A percentile compares a stretch with the other conserved stretches of the same genome.
Evolutionary conservation across 2,113 vertebrate genomes (phyloP).

Genomic region (Plotosus lineatus): DNA sequence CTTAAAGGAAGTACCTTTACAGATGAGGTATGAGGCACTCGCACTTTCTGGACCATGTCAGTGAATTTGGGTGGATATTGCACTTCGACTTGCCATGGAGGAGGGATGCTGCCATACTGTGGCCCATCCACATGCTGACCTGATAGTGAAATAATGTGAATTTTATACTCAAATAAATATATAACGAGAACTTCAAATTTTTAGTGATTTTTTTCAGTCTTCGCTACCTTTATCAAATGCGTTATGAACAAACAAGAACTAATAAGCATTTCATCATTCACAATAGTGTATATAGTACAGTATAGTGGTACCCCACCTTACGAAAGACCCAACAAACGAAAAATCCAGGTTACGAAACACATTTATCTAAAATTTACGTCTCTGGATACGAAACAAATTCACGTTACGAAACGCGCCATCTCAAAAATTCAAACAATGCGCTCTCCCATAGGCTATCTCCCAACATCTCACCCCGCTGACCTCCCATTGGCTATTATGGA

Average conservation of each 20-base stretch:
- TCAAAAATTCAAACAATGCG: no score
- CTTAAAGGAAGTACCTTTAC: conserved; percentile 71
- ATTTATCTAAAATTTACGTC: no score
- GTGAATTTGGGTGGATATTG: conserved; percentile 67
- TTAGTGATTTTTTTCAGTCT: not conserved
- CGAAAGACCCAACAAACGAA: no score
- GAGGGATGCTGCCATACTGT: conserved; percentile 72
- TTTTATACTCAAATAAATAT: not conserved
- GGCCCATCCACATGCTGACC: conserved; percentile 74
- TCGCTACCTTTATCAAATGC: not conserved
- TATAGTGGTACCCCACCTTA: no score
- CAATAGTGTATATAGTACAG: not conserved
- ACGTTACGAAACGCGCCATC: no score
- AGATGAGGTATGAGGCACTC: conserved; percentile 73
- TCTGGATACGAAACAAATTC: no score
- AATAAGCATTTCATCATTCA: not conserved
- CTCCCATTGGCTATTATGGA: no score
- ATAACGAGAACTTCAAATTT: not conserved
- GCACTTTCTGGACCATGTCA: conserved; percentile 67
- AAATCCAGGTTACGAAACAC: no score
- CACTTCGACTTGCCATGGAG: conserved; percentile 76
- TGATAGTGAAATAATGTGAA: conserved; percentile 46
- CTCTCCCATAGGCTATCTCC: no score
- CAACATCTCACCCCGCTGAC: no score
- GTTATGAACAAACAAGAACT: not conserved